Percentiles rank a stretch among this genome's conserved stretches.
Conservation (phyloP, 1,140 invertebrate species). For the Aphaenogaster floridana region DNA sequence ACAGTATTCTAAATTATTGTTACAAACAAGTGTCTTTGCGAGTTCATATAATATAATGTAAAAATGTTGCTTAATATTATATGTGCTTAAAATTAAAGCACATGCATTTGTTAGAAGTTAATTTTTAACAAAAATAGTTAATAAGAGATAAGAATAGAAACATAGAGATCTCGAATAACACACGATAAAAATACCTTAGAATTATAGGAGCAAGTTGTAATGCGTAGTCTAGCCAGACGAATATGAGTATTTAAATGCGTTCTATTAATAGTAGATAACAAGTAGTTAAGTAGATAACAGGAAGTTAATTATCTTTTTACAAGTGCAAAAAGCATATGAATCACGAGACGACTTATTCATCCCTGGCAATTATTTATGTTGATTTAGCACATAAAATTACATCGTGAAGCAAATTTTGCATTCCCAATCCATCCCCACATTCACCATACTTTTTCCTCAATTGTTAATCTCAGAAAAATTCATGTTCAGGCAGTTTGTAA, state of each 20-base stretch:
- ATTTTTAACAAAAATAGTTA: not conserved
- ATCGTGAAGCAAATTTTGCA: not conserved
- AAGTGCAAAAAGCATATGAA: not conserved
- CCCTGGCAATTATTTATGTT: not conserved
- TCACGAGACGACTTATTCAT: not conserved
- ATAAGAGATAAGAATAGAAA: not conserved
- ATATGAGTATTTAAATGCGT: not conserved
- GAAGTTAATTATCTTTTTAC: constrained; percentile 5
- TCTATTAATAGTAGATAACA: constrained; percentile 28
- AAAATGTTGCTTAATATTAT: constrained; percentile 25
- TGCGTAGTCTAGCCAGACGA: not conserved
- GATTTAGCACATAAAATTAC: not conserved
- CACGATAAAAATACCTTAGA: not conserved
- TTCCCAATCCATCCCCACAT: not conserved
- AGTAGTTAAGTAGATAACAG: not conserved
- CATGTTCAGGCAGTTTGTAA: not conserved
- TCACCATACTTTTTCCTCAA: not conserved
- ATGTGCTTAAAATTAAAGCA: not conserved
- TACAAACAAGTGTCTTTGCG: not conserved
- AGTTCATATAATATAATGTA: not conserved
- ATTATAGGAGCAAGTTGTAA: not conserved
- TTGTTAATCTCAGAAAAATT: not conserved
- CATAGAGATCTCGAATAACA: not conserved
- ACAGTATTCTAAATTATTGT: not conserved
- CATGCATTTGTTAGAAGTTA: constrained; percentile 20